Conservation (phyloP, 1,140 invertebrate genomes). For the Apis mellifera region Amel_HAv3.1 CM009931.2:335501-336000, state of each 20-base stretch:
- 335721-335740: too few relatives aligned
- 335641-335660: too few relatives aligned
- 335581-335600: conserved; percentile 27
- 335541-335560: conserved; percentile 37
- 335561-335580: neutral
- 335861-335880: conserved; percentile 17
- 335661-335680: too few relatives aligned
- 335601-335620: conserved; percentile 43
- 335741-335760: too few relatives aligned
- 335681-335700: too few relatives aligned
- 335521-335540: conserved; percentile 55
- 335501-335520: conserved; percentile 49
- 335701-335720: too few relatives aligned
- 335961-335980: neutral
- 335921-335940: conserved; percentile 36
- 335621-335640: too few relatives aligned
- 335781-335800: neutral
- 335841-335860: conserved; percentile 25
- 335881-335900: conserved; percentile 9
- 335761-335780: neutral
- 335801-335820: neutral
- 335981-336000: neutral
- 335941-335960: neutral
- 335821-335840: neutral
- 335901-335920: neutral